Percentiles rank a stretch among this genome's conserved stretches.
These are phyloP conservation scores for Triplophysa yarkandensis DNA, from an alignment of 2,797 vertebrate genomes.

Conservation along the genomic window DNA sequence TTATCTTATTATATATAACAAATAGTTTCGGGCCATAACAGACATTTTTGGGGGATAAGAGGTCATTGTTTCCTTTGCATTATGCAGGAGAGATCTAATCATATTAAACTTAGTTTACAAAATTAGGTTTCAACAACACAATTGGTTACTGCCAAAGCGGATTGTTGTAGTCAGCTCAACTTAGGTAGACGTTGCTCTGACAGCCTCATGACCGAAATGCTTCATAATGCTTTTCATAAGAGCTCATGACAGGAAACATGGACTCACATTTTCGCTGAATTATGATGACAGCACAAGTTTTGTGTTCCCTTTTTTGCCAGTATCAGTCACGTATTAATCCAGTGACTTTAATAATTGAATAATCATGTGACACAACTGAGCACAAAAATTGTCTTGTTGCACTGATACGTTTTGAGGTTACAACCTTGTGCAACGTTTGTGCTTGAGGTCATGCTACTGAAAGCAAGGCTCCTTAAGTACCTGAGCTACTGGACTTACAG, in stretches of 20 bases:
- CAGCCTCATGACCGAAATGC: slow-evolving; percentile 31
- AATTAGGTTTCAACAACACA: slow-evolving; percentile 9
- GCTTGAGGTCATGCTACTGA: background rate
- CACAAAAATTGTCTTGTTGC: background rate
- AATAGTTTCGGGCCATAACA: background rate
- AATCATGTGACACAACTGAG: slow-evolving; percentile 7
- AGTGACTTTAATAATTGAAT: background rate
- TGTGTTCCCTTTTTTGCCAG: slow-evolving; percentile 2
- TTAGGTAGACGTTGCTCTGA: background rate
- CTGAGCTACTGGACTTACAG: slow-evolving; percentile 14
- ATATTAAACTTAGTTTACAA: background rate
- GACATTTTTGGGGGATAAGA: background rate
- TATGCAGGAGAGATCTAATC: background rate
- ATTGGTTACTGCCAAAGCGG: slow-evolving; percentile 9
- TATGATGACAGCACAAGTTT: slow-evolving; percentile 18
- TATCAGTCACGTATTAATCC: background rate
- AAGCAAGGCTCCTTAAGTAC: background rate
- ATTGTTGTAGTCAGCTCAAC: slow-evolving; percentile 18
- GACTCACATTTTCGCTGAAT: background rate
- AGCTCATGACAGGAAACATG: slow-evolving; percentile 18
- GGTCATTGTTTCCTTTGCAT: background rate
- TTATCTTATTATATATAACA: background rate
- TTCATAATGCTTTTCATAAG: background rate
- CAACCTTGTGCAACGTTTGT: background rate
- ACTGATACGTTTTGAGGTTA: background rate